Conservation (phyloP, 2,113 vertebrate genomes). For the Lota lota region DNA sequence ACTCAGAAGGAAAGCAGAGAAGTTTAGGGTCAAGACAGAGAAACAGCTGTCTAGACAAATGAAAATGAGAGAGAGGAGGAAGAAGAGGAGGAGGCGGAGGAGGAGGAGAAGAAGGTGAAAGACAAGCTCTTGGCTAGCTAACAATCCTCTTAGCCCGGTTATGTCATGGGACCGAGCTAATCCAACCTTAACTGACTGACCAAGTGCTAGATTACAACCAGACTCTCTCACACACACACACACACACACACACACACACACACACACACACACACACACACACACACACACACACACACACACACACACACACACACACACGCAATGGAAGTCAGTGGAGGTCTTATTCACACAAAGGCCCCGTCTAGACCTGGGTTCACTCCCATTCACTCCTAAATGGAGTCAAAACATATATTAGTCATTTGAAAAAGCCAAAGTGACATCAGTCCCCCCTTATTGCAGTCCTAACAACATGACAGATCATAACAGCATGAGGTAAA, state of each 20-base stretch:
- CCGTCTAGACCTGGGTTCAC: too few relatives aligned
- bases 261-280: slow-evolving; percentile 2
- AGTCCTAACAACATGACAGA: too few relatives aligned
- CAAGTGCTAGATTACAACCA: slow-evolving; percentile 30
- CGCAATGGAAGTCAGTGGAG: slow-evolving; percentile 3
- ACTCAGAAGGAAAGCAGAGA: too few relatives aligned
- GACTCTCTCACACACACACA: slow-evolving; percentile 4
- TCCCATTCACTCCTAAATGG: too few relatives aligned
- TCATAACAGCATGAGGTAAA: too few relatives aligned
- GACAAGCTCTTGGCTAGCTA: slow-evolving; percentile 52
- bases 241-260: slow-evolving; percentile 7
- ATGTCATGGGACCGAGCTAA: slow-evolving; percentile 70
- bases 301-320: slow-evolving; percentile 9
- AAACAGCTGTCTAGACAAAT: slow-evolving; percentile 27
- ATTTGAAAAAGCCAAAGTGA: too few relatives aligned
- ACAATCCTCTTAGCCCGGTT: slow-evolving; percentile 71
- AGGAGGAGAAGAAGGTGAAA: slow-evolving; percentile 28
- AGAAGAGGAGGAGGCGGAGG: neutral
- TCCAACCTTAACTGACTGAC: slow-evolving; percentile 64
- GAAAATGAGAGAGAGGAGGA: slow-evolving; percentile 43
- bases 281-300: slow-evolving; percentile 1
- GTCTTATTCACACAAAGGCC: slow-evolving; percentile 37
- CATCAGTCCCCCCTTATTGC: too few relatives aligned
- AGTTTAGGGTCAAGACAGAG: slow-evolving; percentile 6
- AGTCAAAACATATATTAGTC: too few relatives aligned